Conservation (phyloP, 2,113 vertebrate genomes). For the Spermophilus dauricus region DNA sequence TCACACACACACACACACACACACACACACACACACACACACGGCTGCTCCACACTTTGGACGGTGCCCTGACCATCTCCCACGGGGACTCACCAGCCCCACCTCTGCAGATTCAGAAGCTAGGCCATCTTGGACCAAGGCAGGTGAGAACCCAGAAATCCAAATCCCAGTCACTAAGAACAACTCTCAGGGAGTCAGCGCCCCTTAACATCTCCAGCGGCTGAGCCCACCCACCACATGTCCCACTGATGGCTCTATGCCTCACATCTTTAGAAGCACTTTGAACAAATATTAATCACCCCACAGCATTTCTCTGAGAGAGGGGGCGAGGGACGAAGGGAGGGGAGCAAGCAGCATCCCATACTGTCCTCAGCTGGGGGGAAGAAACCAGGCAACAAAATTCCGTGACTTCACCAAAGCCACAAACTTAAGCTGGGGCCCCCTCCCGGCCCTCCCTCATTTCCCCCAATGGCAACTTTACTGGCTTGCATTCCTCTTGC, state of each 20-base stretch:
- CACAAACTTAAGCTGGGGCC: constrained; percentile 74
- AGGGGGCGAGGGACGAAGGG: background rate
- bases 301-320: constrained; percentile 49
- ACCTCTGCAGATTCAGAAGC: background rate
- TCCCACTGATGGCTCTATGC: constrained; percentile 49
- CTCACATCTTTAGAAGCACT: constrained; percentile 82
- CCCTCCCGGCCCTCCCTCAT: constrained; percentile 55
- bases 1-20: too few species aligned
- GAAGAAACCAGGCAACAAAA: constrained; percentile 70
- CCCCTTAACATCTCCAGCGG: background rate
- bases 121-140: background rate
- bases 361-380: constrained; percentile 73
- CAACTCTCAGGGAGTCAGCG: background rate
- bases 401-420: constrained; percentile 83
- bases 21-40: too few species aligned
- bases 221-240: constrained; percentile 64
- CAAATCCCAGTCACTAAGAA: background rate
- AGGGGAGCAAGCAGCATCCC: constrained; percentile 12
- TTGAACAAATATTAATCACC: constrained; percentile 82
- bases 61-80: background rate
- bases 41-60: background rate
- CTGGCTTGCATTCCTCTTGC: constrained; percentile 74
- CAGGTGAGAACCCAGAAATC: background rate
- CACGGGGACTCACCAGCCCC: too few species aligned
- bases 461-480: constrained; percentile 80